A percentile compares a stretch with the other conserved stretches of the same genome.
Conservation (phyloP, 1,140 invertebrate species). For the Drosophila kohkoa region DNA sequence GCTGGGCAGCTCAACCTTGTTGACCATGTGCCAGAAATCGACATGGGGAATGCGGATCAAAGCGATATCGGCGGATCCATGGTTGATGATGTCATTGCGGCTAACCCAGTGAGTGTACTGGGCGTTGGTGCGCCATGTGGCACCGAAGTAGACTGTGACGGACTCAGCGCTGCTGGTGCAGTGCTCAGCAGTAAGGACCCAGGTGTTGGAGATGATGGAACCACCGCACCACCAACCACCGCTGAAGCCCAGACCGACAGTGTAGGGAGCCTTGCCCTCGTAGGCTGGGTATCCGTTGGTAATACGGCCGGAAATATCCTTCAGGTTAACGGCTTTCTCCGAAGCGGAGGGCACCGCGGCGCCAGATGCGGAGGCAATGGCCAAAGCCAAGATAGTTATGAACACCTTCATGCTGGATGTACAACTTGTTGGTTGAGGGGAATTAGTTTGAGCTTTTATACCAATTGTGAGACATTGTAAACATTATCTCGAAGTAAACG, state of each 20-base stretch:
- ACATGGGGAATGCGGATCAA: slow-evolving; percentile 60
- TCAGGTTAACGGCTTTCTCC: slow-evolving; percentile 13
- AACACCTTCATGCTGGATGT: slow-evolving; percentile 46
- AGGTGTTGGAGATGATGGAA: slow-evolving; percentile 86
- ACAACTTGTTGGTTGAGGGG: slow-evolving; percentile 50
- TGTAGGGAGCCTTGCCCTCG: slow-evolving; percentile 85
- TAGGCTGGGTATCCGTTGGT: slow-evolving; percentile 52
- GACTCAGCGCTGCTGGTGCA: slow-evolving; percentile 29
- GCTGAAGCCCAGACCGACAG: slow-evolving; percentile 84
- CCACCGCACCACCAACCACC: slow-evolving; percentile 71
- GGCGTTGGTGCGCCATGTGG: slow-evolving; percentile 63
- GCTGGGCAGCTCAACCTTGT: slow-evolving; percentile 60
- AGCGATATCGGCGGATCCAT: slow-evolving; percentile 58
- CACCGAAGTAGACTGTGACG: slow-evolving; percentile 60
- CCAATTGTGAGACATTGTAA: neutral
- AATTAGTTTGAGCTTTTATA: neutral
- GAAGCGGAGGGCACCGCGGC: neutral
- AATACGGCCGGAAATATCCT: slow-evolving; percentile 52
- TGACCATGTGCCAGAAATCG: slow-evolving; percentile 59
- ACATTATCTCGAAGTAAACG: slow-evolving; percentile 6
- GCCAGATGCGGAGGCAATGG: slow-evolving; percentile 47
- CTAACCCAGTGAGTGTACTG: slow-evolving; percentile 52
- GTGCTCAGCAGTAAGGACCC: slow-evolving; percentile 86
- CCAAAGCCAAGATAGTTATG: slow-evolving; percentile 51
- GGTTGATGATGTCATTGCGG: slow-evolving; percentile 51